Conservation (phyloP, 2,888 invertebrate genomes). For the Geophilus truncorum region DNA sequence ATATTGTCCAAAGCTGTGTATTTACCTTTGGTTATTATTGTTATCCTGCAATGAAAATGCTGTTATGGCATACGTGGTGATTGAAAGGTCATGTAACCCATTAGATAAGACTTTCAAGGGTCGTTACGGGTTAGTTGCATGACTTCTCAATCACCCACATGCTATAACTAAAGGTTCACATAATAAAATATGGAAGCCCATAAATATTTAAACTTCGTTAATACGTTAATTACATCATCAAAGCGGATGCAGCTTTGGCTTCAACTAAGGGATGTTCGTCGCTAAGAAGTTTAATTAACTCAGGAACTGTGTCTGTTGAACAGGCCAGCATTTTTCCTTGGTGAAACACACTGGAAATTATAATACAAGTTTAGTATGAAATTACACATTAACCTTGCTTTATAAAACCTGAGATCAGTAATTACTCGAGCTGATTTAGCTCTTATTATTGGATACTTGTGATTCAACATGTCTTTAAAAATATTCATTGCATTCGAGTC, state of each 20-base stretch:
- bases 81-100: too few species aligned
- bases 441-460: not conserved
- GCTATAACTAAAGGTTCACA: not conserved
- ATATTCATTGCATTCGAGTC: not conserved
- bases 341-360: not conserved
- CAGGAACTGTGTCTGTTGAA: not conserved
- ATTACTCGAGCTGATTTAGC: not conserved
- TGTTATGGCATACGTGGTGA: too few species aligned
- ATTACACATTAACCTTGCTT: too few species aligned
- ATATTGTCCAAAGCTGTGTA: not conserved
- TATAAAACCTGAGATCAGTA: not conserved
- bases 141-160: too few species aligned
- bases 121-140: too few species aligned
- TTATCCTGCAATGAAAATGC: not conserved
- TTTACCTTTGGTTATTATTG: conserved; percentile 20
- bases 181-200: not conserved
- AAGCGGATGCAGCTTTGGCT: not conserved
- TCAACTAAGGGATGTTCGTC: not conserved
- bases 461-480: not conserved
- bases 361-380: not conserved
- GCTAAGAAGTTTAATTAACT: not conserved
- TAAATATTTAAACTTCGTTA: not conserved
- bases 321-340: not conserved
- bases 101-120: too few species aligned
- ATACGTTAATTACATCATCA: not conserved